A percentile compares a stretch with the other conserved stretches of the same genome.
These are phyloP conservation scores for Noctua janthina DNA, from an alignment of 2,888 invertebrate species.

Conservation along the genomic window DNA sequence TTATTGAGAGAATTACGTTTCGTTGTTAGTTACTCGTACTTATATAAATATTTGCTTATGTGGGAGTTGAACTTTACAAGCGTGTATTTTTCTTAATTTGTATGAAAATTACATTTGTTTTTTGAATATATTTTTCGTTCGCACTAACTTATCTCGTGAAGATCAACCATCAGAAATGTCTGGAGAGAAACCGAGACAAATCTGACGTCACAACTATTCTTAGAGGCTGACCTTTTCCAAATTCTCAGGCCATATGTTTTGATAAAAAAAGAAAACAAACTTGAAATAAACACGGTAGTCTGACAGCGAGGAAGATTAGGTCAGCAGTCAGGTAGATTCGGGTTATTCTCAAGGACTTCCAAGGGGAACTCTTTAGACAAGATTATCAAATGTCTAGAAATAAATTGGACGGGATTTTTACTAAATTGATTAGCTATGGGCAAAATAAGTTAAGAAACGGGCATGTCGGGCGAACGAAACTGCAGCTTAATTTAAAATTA, in stretches of 20 bases:
- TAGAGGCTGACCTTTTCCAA: slow-evolving; percentile 48
- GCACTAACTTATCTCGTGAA: background rate
- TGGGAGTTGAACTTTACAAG: slow-evolving; percentile 18
- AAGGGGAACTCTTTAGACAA: slow-evolving; percentile 42
- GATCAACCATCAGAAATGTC: background rate
- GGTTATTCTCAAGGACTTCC: slow-evolving; percentile 41
- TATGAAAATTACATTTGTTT: background rate
- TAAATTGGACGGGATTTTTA: slow-evolving; percentile 37
- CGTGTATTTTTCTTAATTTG: slow-evolving; percentile 13
- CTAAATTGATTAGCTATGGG: slow-evolving; percentile 57
- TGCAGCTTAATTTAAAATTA: slow-evolving; percentile 52
- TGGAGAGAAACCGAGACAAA: background rate
- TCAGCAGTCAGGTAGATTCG: slow-evolving; percentile 59
- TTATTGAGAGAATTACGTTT: slow-evolving; percentile 44
- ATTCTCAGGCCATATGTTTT: slow-evolving; percentile 14
- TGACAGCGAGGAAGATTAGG: slow-evolving; percentile 55
- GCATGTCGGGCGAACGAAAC: slow-evolving; percentile 3
- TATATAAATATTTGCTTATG: slow-evolving; percentile 26
- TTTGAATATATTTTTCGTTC: background rate
- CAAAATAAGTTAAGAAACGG: slow-evolving; percentile 44
- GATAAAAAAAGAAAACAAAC: slow-evolving; percentile 50
- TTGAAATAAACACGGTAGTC: slow-evolving; percentile 45
- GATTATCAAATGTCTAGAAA: slow-evolving; percentile 44
- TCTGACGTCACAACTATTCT: slow-evolving; percentile 52
- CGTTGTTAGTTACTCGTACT: background rate